These are phyloP conservation scores for Poeciliopsis turneri DNA, from an alignment of 2,797 vertebrate genomes.

Conservation along the genomic window DNA sequence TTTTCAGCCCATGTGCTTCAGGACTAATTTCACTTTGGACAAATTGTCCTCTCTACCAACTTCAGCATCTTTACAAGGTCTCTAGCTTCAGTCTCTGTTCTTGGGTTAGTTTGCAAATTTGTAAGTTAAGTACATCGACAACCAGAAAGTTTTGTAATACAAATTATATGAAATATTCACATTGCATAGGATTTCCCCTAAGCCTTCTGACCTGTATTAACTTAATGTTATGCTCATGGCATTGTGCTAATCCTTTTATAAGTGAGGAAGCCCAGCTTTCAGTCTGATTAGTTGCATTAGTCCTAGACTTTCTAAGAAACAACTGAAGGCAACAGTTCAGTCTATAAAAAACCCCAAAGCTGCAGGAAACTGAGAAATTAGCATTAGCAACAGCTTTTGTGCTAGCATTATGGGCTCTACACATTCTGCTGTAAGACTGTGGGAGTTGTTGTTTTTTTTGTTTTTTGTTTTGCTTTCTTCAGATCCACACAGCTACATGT, in stretches of 20 bases:
- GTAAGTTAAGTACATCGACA: no score
- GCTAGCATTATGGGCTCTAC: background rate
- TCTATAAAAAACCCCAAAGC: background rate
- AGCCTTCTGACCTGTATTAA: constrained; percentile 5
- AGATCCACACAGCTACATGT: background rate
- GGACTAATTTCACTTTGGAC: no score
- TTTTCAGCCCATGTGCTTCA: no score
- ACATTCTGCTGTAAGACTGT: background rate
- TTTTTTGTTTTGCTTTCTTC: background rate
- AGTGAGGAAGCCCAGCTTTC: background rate
- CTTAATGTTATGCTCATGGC: constrained; percentile 2
- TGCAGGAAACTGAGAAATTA: background rate
- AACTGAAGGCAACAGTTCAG: background rate
- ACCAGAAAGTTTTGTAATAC: background rate
- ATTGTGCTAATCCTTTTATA: constrained; percentile 41
- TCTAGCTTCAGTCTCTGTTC: no score
- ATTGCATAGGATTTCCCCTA: background rate
- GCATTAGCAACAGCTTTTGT: background rate
- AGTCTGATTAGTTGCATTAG: constrained; percentile 6
- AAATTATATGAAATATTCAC: background rate
- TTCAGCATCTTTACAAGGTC: no score
- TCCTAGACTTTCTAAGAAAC: background rate
- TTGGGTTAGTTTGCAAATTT: no score
- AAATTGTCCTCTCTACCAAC: no score
- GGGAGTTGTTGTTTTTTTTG: background rate